These are phyloP conservation scores for Octodon degus DNA, from an alignment of 2,113 vertebrate species.

Conservation along the genomic window DNA sequence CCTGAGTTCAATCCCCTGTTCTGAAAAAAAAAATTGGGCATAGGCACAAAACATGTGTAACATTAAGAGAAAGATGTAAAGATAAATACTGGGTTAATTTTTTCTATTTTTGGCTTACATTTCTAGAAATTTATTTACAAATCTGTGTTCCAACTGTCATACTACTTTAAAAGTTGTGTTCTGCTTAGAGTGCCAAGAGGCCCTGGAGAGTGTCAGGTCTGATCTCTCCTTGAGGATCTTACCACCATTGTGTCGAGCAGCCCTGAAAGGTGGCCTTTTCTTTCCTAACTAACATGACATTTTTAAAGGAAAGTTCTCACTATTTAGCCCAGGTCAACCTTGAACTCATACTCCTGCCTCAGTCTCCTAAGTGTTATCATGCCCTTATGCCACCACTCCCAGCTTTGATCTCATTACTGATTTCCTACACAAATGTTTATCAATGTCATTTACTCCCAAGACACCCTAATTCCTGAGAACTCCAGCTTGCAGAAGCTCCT, in stretches of 20 bases:
- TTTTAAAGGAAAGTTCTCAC: background rate
- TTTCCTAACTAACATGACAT: background rate
- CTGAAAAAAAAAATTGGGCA: too few relatives aligned
- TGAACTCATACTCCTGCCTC: background rate
- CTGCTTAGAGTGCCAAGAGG: background rate
- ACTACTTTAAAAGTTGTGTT: background rate
- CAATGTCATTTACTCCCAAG: background rate
- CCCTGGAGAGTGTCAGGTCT: background rate
- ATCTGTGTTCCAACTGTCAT: background rate
- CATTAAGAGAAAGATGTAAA: background rate
- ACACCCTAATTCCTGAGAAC: background rate
- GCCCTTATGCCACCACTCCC: background rate
- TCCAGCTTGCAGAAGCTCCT: background rate
- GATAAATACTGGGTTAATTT: background rate
- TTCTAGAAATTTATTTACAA: background rate
- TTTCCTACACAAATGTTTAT: background rate
- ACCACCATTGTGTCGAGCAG: background rate
- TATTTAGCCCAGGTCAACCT: background rate
- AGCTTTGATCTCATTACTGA: background rate
- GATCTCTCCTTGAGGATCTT: background rate
- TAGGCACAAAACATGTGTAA: background rate
- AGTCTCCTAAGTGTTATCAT: background rate
- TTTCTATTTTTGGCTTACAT: background rate
- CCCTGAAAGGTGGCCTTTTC: background rate
- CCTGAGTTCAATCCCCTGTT: too few relatives aligned